Evolutionary conservation across 1,140 invertebrate genomes (phyloP).

Genomic region (Cherax quadricarinatus): DNA sequence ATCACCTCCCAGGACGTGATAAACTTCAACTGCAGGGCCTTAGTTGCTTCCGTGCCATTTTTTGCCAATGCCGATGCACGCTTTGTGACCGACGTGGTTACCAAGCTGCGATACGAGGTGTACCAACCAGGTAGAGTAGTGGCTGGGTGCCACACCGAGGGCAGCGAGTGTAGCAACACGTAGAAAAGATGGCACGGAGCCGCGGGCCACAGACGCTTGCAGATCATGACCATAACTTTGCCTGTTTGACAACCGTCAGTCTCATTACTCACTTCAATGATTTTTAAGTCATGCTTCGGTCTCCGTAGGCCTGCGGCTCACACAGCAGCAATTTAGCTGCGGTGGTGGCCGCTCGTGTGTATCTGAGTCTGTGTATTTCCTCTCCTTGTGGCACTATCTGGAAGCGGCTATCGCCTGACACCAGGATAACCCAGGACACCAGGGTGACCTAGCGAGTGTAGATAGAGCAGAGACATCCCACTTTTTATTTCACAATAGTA

Average conservation of each 20-base stretch:
- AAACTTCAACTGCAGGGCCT: slow-evolving; percentile 98
- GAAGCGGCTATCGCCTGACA: slow-evolving; percentile 58
- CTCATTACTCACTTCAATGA: neutral
- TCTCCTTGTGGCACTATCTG: slow-evolving; percentile 63
- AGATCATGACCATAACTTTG: neutral
- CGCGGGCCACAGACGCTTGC: slow-evolving; percentile 38
- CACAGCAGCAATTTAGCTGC: slow-evolving; percentile 44
- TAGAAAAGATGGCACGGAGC: slow-evolving; percentile 65
- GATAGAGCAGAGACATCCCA: slow-evolving; percentile 18
- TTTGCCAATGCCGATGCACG: slow-evolving; percentile 98
- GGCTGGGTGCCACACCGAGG: slow-evolving; percentile 60
- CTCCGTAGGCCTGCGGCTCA: slow-evolving; percentile 40
- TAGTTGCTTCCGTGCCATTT: slow-evolving; percentile 98
- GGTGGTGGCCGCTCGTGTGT: slow-evolving; percentile 57
- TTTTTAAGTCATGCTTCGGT: neutral
- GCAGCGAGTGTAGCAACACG: slow-evolving; percentile 69
- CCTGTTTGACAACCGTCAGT: neutral
- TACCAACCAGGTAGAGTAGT: slow-evolving; percentile 92
- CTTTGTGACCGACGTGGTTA: slow-evolving; percentile 98
- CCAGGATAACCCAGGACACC: slow-evolving; percentile 44
- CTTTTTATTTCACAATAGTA: neutral
- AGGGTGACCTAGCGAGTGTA: slow-evolving; percentile 54
- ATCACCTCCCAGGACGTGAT: slow-evolving; percentile 89
- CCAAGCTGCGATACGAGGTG: slow-evolving; percentile 98
- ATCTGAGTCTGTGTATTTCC: slow-evolving; percentile 63